Conservation (phyloP, 2,113 vertebrate species). For the Catharus bicknelli region DNA sequence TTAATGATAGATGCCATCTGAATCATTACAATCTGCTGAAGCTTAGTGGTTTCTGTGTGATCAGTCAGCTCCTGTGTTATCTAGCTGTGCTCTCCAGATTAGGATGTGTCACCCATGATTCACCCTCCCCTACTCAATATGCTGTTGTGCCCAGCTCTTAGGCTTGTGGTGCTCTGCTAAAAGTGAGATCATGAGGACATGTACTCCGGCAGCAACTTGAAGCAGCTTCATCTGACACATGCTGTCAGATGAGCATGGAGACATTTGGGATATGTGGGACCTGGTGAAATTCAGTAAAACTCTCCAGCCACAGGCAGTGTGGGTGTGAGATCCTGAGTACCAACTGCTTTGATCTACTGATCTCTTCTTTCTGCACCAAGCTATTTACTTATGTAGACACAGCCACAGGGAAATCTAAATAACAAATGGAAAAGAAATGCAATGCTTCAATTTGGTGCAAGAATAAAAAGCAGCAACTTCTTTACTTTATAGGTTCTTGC, state of each 20-base stretch:
- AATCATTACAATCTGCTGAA: not conserved
- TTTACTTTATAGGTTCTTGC: not conserved
- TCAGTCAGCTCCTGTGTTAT: not conserved
- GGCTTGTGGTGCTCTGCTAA: not conserved
- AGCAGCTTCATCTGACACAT: not conserved
- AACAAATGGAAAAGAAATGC: not conserved
- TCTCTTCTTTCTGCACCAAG: not conserved
- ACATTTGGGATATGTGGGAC: not conserved
- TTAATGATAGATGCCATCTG: not conserved
- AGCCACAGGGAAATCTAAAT: not conserved
- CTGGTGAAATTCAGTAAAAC: not conserved
- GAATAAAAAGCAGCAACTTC: not conserved
- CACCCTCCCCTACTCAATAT: not conserved
- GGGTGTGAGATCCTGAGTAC: not conserved
- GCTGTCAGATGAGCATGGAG: not conserved
- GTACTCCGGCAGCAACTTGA: not conserved
- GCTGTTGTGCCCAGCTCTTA: rapidly evolving
- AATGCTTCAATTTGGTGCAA: not conserved
- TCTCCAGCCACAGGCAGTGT: not conserved
- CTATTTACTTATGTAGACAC: not conserved
- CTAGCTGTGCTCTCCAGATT: not conserved
- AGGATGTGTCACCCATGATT: not conserved
- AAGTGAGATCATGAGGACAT: not conserved
- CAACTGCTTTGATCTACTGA: not conserved
- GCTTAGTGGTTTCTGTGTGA: not conserved